Evolutionary conservation across 2,888 invertebrate species (phyloP), one percentile per base, ranked within the genome.

Genomic region (Cataglyphis albicans): DNA sequence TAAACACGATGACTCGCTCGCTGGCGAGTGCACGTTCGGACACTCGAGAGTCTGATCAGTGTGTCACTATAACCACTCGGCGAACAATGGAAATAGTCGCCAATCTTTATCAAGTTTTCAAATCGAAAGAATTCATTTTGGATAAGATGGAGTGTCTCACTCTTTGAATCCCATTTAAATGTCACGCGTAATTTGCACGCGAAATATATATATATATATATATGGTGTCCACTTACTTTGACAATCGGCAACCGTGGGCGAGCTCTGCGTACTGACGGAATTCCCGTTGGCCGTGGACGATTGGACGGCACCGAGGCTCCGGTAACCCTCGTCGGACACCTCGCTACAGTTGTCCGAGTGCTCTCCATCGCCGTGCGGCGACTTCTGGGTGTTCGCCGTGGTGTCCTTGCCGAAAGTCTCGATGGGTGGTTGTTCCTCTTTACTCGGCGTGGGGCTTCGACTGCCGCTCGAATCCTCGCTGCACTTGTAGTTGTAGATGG

Each of bases 261-360:
- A 90, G 73, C 87, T 89, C 84, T 93, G 93, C 68, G 90, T 91
- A 65, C 86, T 85, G 73, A 87, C 84, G 63, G 89, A 85, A 75
- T 84, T 89, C 25, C 88, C 96, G 59, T 95, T 95, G 0, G 95
- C 95, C 35, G 96, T 92, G 64, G 94, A 90, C 74, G 96, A 95
- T 85, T 96, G 96, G 63, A 96, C 96, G 67, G 97, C 96, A 0
- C 97, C 97, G 91, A 98, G 95, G 92, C 98, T 98, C 91, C 98
- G 96, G 94, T 98, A 98, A 0, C 98, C 98, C 92, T 98, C 98
- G 94, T 98, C 98, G 38, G 97, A 98, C 35, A 98, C 97, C 93
- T 98, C 98, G 82, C 97, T 97, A 12, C 97, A 97, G 89, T 97
- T 97, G 93, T 98, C 97, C 76, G 97, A 94, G 81, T 94, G 93